A percentile compares a stretch with the other conserved stretches of the same genome.
Conservation (phyloP, 2,797 vertebrate genomes). For the Ptychadena robeensis region DNA sequence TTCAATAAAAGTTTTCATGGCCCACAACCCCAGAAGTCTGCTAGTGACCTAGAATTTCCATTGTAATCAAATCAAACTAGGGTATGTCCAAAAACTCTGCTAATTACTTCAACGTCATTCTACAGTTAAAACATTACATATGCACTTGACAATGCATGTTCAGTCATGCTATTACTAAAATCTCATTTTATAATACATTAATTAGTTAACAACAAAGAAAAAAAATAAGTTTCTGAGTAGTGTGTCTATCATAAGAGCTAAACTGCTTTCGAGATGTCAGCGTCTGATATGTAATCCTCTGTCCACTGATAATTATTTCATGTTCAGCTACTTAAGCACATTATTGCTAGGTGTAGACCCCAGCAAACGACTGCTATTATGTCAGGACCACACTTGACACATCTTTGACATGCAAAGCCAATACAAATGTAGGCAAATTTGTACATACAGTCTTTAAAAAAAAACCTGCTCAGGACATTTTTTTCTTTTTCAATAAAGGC, state of each 20-base stretch:
- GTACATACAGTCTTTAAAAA: conserved; percentile 1
- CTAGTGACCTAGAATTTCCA: neutral
- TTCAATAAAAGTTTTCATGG: neutral
- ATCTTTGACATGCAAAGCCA: neutral
- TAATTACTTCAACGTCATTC: neutral
- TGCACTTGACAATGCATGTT: neutral
- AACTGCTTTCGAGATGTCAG: conserved; percentile 12
- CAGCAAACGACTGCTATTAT: conserved; percentile 20
- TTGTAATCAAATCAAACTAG: neutral
- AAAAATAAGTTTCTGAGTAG: neutral
- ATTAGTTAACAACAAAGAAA: neutral
- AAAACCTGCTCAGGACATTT: neutral
- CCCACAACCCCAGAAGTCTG: neutral
- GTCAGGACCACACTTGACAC: conserved; percentile 17
- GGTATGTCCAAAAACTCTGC: neutral
- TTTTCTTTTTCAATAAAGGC: neutral
- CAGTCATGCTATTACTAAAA: neutral
- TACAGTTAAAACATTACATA: neutral
- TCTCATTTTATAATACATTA: neutral
- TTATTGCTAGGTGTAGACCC: conserved; percentile 12
- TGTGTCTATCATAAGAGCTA: neutral
- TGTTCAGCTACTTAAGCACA: conserved; percentile 40
- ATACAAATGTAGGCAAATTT: neutral
- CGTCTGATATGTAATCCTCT: conserved; percentile 43
- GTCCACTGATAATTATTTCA: conserved; percentile 48